phyloP scores from a whole-genome alignment of 2,797 vertebrate species.

The Chloroceryle amazona region DNA sequence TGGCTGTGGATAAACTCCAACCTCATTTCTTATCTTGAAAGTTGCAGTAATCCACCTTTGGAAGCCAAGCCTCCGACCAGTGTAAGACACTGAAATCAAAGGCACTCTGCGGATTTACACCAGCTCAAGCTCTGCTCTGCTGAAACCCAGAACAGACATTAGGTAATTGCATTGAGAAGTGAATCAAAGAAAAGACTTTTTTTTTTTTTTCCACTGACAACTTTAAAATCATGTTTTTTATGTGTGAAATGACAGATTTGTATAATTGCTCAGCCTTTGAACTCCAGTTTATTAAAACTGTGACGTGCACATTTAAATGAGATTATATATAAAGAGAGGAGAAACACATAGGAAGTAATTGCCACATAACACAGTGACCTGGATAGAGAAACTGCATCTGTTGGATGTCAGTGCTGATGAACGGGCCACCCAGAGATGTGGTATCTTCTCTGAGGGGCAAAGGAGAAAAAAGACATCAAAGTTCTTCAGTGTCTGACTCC shows the following conservation, averaged over 20 bases:
- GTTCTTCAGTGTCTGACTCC: neutral
- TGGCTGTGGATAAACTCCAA: neutral
- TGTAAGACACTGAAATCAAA: neutral
- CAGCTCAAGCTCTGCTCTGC: neutral
- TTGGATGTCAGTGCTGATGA: neutral
- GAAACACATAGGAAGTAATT: conserved; percentile 26
- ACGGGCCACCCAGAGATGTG: neutral
- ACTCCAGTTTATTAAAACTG: conserved; percentile 56
- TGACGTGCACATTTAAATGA: conserved; percentile 47
- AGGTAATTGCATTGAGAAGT: conserved; percentile 33
- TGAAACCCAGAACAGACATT: neutral
- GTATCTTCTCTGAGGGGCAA: neutral
- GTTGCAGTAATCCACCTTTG: conserved; percentile 23
- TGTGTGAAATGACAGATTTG: conserved; percentile 69
- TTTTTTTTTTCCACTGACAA: conserved; percentile 29
- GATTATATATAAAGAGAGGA: conserved; percentile 46
- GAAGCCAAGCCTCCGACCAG: neutral
- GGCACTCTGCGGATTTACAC: neutral
- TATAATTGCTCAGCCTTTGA: conserved; percentile 71
- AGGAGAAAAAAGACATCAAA: neutral
- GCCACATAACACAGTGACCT: neutral
- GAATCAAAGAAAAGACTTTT: conserved; percentile 25
- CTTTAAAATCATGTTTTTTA: conserved; percentile 43
- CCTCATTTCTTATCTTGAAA: conserved; percentile 28
- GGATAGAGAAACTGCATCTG: neutral